phyloP scores from a whole-genome alignment of 2,888 invertebrate genomes.

The Aspidapion aeneum region DNA sequence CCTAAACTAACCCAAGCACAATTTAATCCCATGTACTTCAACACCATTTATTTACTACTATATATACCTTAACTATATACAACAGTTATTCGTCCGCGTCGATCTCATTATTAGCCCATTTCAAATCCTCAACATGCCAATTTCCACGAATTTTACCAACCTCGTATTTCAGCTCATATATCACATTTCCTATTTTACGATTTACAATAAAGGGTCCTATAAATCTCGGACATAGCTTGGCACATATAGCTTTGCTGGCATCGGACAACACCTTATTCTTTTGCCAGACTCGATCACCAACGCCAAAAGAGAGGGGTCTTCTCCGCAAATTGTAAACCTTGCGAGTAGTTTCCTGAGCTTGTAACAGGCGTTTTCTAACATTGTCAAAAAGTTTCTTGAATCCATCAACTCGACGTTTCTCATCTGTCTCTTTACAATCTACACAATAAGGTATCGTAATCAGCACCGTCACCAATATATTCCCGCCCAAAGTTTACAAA shows the following conservation, averaged over 20 bases:
- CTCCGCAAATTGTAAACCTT: too few species aligned
- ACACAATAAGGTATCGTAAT: background rate
- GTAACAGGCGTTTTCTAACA: background rate
- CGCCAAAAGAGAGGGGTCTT: too few species aligned
- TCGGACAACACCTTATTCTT: background rate
- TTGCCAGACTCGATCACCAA: background rate
- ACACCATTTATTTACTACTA: too few species aligned
- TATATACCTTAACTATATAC: too few species aligned
- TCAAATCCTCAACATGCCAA: background rate
- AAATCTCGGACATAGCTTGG: constrained; percentile 11
- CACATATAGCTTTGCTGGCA: background rate
- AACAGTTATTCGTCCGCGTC: too few species aligned
- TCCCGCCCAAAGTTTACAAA: constrained; percentile 6
- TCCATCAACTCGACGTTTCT: too few species aligned
- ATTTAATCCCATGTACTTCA: too few species aligned
- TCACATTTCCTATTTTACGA: constrained; percentile 1
- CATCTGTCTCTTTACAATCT: too few species aligned
- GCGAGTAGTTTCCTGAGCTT: background rate
- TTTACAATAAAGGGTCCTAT: constrained; percentile 4
- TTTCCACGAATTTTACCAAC: background rate
- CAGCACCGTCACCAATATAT: background rate
- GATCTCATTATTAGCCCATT: too few species aligned
- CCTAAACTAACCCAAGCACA: too few species aligned
- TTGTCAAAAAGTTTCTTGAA: background rate
- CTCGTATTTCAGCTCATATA: constrained; percentile 1